Percentiles rank a stretch among this genome's conserved stretches.
Evolutionary conservation across 2,113 vertebrate species (phyloP).

Genomic region (Hemiprocne comata): DNA sequence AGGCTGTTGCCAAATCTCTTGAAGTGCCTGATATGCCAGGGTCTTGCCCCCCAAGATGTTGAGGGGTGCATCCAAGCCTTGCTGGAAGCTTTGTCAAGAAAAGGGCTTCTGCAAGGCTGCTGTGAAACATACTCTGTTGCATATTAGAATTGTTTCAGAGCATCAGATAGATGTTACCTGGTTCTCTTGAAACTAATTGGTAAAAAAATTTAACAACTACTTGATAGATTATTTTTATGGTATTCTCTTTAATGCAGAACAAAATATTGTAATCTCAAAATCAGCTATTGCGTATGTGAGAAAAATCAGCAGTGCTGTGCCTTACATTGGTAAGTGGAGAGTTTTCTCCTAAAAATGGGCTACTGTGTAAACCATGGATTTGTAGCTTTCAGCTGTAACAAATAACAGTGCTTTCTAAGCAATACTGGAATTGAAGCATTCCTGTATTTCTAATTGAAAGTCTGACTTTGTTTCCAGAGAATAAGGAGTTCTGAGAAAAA

Average conservation of each 20-base stretch:
- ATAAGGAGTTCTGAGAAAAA: background rate
- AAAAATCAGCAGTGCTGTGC: background rate
- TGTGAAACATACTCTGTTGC: background rate
- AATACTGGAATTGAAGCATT: background rate
- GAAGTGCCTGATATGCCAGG: background rate
- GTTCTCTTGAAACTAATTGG: background rate
- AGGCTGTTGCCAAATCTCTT: background rate
- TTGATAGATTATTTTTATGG: background rate
- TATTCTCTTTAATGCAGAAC: background rate
- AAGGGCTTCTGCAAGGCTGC: background rate
- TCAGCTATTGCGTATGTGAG: background rate
- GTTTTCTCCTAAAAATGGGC: background rate
- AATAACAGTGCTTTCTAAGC: constrained; percentile 1
- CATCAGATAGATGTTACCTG: background rate
- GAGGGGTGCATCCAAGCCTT: background rate
- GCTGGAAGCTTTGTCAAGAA: background rate
- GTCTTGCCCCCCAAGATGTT: rapidly evolving
- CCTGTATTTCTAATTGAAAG: background rate
- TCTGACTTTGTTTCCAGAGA: background rate
- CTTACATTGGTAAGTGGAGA: background rate
- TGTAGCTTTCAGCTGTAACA: constrained; percentile 33
- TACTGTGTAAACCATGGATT: constrained; percentile 23
- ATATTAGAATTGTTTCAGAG: background rate
- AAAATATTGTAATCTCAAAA: background rate
- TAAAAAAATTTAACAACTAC: background rate